Evolutionary conservation across 2,113 vertebrate genomes (phyloP).

Genomic region (Corythornis madagascariensis): DNA sequence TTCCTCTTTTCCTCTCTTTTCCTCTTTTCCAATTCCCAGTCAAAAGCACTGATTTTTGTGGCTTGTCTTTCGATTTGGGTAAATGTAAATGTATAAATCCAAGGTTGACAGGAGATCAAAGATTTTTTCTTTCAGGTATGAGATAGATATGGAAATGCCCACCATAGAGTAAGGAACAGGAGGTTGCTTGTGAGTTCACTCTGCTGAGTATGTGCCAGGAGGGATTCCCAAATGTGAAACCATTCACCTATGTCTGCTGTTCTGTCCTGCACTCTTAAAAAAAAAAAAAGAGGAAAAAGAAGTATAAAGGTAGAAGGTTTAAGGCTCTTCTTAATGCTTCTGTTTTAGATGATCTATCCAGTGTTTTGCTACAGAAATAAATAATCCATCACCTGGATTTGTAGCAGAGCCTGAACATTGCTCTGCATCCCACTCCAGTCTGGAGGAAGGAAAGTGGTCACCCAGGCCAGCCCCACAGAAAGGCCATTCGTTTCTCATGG

Average conservation of each 20-base stretch:
- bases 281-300: background rate
- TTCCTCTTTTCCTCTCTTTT: background rate
- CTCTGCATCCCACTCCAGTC: background rate
- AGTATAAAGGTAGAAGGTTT: background rate
- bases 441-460: background rate
- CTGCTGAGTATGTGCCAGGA: background rate
- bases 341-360: background rate
- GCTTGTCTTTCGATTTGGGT: background rate
- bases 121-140: background rate
- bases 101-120: background rate
- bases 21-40: background rate
- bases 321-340: background rate
- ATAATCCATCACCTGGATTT: background rate
- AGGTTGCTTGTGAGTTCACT: background rate
- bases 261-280: background rate
- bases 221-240: background rate
- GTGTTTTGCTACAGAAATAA: background rate
- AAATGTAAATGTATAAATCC: background rate
- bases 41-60: background rate
- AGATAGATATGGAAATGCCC: background rate
- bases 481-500: background rate
- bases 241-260: background rate
- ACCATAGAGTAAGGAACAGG: background rate
- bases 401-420: background rate
- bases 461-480: background rate